Evolutionary conservation across 2,888 invertebrate genomes (phyloP), one percentile per base, ranked within the genome.

Genomic region (Scotopteryx bipunctaria): DNA sequence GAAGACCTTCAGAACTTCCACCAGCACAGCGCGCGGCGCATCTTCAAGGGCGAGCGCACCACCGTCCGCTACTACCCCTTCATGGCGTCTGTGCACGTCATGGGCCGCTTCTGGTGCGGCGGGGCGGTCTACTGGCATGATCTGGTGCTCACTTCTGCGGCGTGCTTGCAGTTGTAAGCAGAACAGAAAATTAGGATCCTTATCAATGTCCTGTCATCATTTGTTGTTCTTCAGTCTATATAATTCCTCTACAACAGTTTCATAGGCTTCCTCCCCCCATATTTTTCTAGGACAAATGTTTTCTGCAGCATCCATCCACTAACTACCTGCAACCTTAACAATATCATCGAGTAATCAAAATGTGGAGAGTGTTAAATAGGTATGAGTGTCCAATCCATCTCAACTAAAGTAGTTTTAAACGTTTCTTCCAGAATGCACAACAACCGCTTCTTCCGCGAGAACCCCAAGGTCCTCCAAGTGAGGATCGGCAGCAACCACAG

Each of bases 41-140:
- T 90, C 29, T 90, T 60, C 63, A 76, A 66, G 21, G 89, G 89
- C 0, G 81, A 85, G 55, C 64, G 86, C 1, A 85, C 87, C 1
- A 77, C 71, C 0, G 68, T 89, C 47, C 68, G 73, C 33, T 66
- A 80, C 55, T 89, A 84, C 44, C 86, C 88, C 0, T 90, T 88
- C 59, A 84, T 90, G 83, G 85, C 69, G 0, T 86, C 89, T 0
- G 62, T 89, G 0, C 87, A 88, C 37, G 69, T 89, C 1, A 81
- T 86, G 82, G 85, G 85, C 0, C 61, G 83, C 16, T 89, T 89
- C 62, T 89, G 88, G 88, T 89, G 89, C 48, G 88, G 88, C 0
- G 89, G 87, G 0, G 70, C 66, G 1, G 57, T 89, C 2, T 81
- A 85, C 48, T 81, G 76, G 74, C 63, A 71, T 0, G 89, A 89